Evolutionary conservation across 1,140 invertebrate genomes (phyloP), one percentile per base, ranked within the genome.

Genomic region (Drosophila gunungcola): DNA sequence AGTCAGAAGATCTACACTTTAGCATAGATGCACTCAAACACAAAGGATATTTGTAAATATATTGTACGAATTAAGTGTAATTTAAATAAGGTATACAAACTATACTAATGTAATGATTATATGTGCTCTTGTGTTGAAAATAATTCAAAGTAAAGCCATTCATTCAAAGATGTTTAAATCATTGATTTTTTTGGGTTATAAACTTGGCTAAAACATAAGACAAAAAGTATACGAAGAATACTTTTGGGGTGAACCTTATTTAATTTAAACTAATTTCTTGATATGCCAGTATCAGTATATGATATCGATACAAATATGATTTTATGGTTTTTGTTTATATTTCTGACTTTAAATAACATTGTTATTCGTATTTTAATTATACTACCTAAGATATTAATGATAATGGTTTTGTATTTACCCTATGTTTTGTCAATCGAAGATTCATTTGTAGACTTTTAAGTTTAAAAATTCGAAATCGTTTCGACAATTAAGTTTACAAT

Each of bases 41-140:
- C 55, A 48, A 80, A 48, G 9, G 55, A 86, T 89, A 86, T 88
- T 86, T 86, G 82, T 86, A 86, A 54, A 86, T 86, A 86, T 68
- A 82, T 63, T 62, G 74, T 83, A 88, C 83, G 32, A 29, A 52
- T 43, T 83, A 86, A 88, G 75, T 74, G 62, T 82, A 76, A 85
- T 72, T 76, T 42, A 72, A 56, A 41, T 34, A 53, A 76, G 68
- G 57, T 76, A 69, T 62, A 69, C 41, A 78, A 49, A 70, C 21
- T 54, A 63, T 58, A 63, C 11, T 54, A 64, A 53, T 38, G 52
- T 57, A 70, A 74, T 32, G 45, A 49, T 49, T 79, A 41, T 61
- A 76, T 74, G 73, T 84, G 81, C 67, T 85, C 57, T 76, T 85
- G 75, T 78, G 79, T 88, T 88, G 13, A 74, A 73, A 63, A 51